These are phyloP conservation scores for Sclerodermus sp. DNA, from an alignment of 2,888 invertebrate species.

Conservation along the genomic window DNA sequence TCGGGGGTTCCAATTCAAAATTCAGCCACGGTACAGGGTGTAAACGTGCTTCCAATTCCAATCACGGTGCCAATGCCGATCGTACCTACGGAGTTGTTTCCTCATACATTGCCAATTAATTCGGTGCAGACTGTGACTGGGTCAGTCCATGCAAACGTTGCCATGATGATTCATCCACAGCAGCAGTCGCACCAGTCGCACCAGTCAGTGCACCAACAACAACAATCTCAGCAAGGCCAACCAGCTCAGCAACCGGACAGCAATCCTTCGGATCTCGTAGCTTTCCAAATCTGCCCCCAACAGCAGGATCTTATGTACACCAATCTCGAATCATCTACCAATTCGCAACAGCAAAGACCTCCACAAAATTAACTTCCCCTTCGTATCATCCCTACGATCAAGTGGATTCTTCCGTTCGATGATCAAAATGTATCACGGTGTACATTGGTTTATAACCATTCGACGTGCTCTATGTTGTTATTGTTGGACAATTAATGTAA, in stretches of 20 bases:
- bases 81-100: conserved; percentile 45
- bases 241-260: conserved; percentile 29
- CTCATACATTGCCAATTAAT: conserved; percentile 38
- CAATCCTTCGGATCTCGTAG: conserved; percentile 36
- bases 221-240: conserved; percentile 28
- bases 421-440: conserved; percentile 1
- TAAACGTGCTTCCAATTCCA: conserved; percentile 43
- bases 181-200: conserved; percentile 34
- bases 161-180: conserved; percentile 42
- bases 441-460: neutral
- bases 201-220: conserved; percentile 27
- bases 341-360: conserved; percentile 34
- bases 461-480: neutral
- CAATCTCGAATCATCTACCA: conserved; percentile 37
- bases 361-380: conserved; percentile 34
- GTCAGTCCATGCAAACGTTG: conserved; percentile 32
- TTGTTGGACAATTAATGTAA: neutral
- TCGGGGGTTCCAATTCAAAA: conserved; percentile 24
- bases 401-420: neutral
- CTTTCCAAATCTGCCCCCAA: conserved; percentile 45
- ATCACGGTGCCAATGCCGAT: conserved; percentile 46
- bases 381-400: no score
- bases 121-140: conserved; percentile 32
- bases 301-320: conserved; percentile 43
- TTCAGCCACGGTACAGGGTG: conserved; percentile 33